Evolutionary conservation across 2,113 vertebrate species (phyloP), one percentile per base, ranked within the genome.

Genomic region (Catharus fuscescens): DNA sequence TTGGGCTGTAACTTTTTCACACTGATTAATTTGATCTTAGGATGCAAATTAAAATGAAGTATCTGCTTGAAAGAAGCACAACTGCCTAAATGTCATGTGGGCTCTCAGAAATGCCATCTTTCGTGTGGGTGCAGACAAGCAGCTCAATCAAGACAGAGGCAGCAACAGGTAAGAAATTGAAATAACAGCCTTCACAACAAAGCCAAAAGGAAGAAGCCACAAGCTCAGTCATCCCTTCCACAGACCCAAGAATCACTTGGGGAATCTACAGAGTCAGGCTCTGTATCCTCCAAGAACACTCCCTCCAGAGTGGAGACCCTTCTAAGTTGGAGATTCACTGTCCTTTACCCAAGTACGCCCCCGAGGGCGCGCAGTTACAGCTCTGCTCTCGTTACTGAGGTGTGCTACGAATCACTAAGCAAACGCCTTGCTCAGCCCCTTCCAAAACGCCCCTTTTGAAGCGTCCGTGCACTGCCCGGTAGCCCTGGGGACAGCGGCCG

Each of bases 361-460:
- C 34, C 4, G 57, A 6, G 20, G 34, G 31, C 2, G 47, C 23
- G 8, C 53, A 24, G 2, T 8, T 45, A 5, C 31, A 28, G 65
- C 52, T 48, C 15, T 8, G 36, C 54, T 14, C 54, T 34, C 44
- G 1, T 26, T 9, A 24, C 28, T 2, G 5, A 34, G 25, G 7
- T 5, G 18, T 2, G 4, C 54, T 21, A 2, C 1, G 24, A 10
- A 31, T 6, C 47, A 31, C 25, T 1, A 26, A 29, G 34, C 50
- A 11, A n/a, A 13, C 10, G 4, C 12, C 34, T 45, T 16, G 32
- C 28, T 4, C 54, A 12, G 4, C 21, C n/a, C 23, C 14, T 20
- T 42, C 45, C 32, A 23, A 13, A 38, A 6, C 8, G 5, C 9
- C 17, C 23, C 18, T 31, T n/a, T 16, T 2, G n/a, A 42, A 53